Conservation (phyloP, 2,113 vertebrate genomes). For the Oenanthe melanoleuca region DNA sequence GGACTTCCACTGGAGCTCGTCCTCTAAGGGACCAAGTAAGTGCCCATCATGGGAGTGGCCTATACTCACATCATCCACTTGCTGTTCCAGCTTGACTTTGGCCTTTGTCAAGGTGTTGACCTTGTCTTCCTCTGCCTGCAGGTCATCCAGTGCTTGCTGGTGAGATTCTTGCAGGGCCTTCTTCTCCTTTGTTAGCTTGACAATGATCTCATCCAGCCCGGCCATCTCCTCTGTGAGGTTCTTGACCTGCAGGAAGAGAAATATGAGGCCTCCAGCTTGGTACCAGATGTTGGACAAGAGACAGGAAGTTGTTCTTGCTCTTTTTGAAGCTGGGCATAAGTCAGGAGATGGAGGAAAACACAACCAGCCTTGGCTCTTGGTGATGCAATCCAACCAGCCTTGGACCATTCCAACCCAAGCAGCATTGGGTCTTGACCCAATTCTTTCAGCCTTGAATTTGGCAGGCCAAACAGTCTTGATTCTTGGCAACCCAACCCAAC, state of each 20-base stretch:
- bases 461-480: background rate
- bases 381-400: background rate
- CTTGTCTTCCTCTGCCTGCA: slow-evolving; percentile 95
- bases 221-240: slow-evolving; percentile 96
- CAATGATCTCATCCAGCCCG: slow-evolving; percentile 88
- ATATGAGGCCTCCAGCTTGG: background rate
- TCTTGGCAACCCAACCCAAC: background rate
- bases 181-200: slow-evolving; percentile 92
- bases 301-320: background rate
- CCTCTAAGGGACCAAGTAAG: background rate
- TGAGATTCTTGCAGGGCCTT: slow-evolving; percentile 93
- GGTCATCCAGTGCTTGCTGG: slow-evolving; percentile 92
- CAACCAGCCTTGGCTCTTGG: background rate
- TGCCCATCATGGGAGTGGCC: fast-evolving
- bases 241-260: slow-evolving; percentile 81
- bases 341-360: background rate
- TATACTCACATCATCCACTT: slow-evolving; percentile 86
- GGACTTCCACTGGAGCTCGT: background rate
- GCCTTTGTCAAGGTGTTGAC: slow-evolving; percentile 89
- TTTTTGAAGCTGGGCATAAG: background rate
- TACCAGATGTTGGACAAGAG: background rate
- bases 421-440: background rate
- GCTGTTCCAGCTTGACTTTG: slow-evolving; percentile 92
- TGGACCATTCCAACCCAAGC: background rate
- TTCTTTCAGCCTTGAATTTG: background rate